phyloP scores from a whole-genome alignment of 2,888 invertebrate species.

The Diplazon laetatorius region DNA sequence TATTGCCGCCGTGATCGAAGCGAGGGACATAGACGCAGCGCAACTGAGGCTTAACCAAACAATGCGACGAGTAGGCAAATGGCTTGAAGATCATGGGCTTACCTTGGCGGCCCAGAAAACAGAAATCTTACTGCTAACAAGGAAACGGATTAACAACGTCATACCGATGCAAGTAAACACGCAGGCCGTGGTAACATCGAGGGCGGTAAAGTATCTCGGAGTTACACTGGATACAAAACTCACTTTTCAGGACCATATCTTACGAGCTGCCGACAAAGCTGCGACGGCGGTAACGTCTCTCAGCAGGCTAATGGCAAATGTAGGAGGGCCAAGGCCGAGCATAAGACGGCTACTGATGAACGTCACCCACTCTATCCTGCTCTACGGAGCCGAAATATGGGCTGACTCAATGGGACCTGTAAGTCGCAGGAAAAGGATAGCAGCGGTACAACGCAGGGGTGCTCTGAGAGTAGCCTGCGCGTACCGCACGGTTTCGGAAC shows the following conservation, averaged over 20 bases:
- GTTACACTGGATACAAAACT: constrained; percentile 26
- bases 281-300: constrained; percentile 48
- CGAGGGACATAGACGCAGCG: constrained; percentile 46
- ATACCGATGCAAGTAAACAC: constrained; percentile 36
- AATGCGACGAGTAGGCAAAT: constrained; percentile 23
- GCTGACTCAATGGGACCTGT: constrained; percentile 51
- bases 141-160: constrained; percentile 54
- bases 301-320: constrained; percentile 36
- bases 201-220: constrained; percentile 66
- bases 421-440: constrained; percentile 22
- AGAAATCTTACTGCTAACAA: constrained; percentile 63
- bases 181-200: constrained; percentile 44
- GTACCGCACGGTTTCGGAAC: constrained; percentile 65
- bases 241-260: constrained; percentile 62
- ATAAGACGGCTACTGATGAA: constrained; percentile 58
- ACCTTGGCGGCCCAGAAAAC: constrained; percentile 62
- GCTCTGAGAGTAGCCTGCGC: constrained; percentile 58
- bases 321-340: constrained; percentile 44
- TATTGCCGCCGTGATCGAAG: constrained; percentile 41
- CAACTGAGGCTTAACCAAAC: constrained; percentile 23
- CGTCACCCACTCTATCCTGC: constrained; percentile 61
- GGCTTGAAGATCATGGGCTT: constrained; percentile 38
- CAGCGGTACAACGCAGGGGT: constrained; percentile 61
- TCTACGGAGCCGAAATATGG: constrained; percentile 48
- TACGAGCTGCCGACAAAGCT: constrained; percentile 55